A percentile compares a stretch with the other conserved stretches of the same genome.
Conservation (phyloP, 1,140 invertebrate species). For the Drosophila micromelanica region DNA sequence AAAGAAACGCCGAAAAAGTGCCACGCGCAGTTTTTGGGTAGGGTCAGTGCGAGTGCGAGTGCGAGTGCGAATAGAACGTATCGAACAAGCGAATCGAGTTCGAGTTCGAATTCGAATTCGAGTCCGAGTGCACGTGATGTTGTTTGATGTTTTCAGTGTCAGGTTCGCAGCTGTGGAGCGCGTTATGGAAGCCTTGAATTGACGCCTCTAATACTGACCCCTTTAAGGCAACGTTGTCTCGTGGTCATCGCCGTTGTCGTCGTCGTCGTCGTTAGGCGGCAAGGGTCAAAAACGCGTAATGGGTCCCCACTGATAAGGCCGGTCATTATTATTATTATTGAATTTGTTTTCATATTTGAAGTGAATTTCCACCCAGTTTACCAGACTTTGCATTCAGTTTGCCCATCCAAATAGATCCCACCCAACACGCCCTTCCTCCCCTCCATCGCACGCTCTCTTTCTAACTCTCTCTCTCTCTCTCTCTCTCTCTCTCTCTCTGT, state of each 20-base stretch:
- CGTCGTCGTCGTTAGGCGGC: constrained; percentile 12
- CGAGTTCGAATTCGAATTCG: no score
- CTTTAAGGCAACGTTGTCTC: constrained; percentile 39
- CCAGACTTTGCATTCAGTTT: constrained; percentile 40
- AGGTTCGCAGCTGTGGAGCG: constrained; percentile 64
- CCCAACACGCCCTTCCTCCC: background rate
- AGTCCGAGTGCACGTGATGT: constrained; percentile 53
- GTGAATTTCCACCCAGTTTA: constrained; percentile 13
- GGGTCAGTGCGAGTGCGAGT: constrained; percentile 41
- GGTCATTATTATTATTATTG: constrained; percentile 52
- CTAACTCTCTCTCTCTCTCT: background rate
- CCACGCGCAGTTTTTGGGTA: constrained; percentile 33
- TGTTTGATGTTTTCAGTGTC: constrained; percentile 56
- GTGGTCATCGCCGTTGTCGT: constrained; percentile 5
- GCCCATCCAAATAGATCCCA: constrained; percentile 19
- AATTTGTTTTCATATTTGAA: constrained; percentile 70
- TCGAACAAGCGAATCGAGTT: background rate
- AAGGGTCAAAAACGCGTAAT: constrained; percentile 68
- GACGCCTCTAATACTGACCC: constrained; percentile 55
- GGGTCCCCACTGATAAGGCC: constrained; percentile 54
- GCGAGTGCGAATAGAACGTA: background rate
- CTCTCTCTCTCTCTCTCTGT: constrained; percentile 4
- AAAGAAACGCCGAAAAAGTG: background rate
- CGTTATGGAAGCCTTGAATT: constrained; percentile 30
- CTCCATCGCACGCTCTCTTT: background rate